These are phyloP conservation scores for Poecilia gillii DNA, from an alignment of 2,797 vertebrate species.

Conservation along the genomic window DNA sequence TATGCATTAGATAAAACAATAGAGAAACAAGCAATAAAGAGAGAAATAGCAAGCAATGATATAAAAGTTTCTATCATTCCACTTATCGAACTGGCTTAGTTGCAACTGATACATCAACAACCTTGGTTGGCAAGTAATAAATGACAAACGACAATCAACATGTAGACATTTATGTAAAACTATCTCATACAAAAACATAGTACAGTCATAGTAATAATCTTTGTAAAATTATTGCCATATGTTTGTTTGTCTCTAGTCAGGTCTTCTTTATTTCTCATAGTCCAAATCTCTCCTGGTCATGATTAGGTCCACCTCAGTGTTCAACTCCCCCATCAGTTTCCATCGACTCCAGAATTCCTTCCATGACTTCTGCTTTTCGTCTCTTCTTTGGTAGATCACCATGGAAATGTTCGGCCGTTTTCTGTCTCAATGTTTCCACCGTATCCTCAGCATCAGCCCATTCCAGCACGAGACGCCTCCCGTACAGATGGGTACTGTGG, in stretches of 20 bases:
- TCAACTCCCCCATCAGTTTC: constrained; percentile 76
- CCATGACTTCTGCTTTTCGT: constrained; percentile 83
- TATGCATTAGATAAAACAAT: neutral
- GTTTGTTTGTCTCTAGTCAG: neutral
- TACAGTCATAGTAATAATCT: neutral
- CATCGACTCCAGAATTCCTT: constrained; percentile 89
- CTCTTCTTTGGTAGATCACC: constrained; percentile 86
- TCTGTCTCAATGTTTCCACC: constrained; percentile 88
- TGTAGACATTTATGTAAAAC: neutral
- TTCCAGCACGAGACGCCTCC: constrained; percentile 93
- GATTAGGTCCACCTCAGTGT: constrained; percentile 40
- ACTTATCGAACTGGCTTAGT: neutral
- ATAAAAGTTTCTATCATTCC: neutral
- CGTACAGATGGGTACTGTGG: constrained; percentile 97
- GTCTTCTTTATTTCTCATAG: constrained; percentile 10
- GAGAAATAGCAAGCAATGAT: neutral
- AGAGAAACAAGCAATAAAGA: neutral
- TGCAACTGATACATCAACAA: neutral
- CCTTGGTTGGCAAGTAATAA: neutral
- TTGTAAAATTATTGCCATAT: neutral
- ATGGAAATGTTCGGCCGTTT: constrained; percentile 92
- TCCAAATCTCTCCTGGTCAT: constrained; percentile 1
- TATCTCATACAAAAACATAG: neutral
- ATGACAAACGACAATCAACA: neutral
- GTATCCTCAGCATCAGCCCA: constrained; percentile 94